phyloP scores from a whole-genome alignment of 2,888 invertebrate species.

The Teleogryllus oceanicus region DNA sequence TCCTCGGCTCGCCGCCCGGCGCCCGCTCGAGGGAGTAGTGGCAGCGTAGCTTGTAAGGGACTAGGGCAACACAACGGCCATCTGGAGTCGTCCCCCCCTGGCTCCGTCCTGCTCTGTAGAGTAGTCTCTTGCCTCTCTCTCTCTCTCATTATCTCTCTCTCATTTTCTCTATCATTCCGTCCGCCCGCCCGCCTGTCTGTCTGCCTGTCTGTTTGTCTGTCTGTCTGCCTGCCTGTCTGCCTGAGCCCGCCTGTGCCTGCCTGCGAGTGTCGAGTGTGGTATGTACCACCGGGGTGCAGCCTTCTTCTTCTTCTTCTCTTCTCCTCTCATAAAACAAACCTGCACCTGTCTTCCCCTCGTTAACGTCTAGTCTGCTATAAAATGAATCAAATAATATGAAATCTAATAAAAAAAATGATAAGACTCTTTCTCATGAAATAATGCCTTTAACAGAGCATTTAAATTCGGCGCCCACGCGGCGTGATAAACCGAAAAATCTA shows the following conservation, averaged over 20 bases:
- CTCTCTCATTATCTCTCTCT: not conserved
- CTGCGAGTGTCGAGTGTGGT: conserved; percentile 9
- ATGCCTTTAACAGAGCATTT: conserved; percentile 4
- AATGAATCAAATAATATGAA: conserved; percentile 1
- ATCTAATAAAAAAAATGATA: not conserved
- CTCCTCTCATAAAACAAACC: not conserved
- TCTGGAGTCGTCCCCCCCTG: conserved; percentile 6
- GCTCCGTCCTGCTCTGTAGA: conserved; percentile 10
- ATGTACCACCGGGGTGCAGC: conserved; percentile 10
- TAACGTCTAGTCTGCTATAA: conserved; percentile 11
- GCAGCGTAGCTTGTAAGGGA: conserved; percentile 2
- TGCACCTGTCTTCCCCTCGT: not conserved
- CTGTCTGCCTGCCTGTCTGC: conserved; percentile 18
- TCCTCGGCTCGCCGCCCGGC: not conserved
- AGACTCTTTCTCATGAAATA: conserved; percentile 2
- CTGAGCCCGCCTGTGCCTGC: conserved; percentile 18
- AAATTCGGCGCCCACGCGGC: not conserved
- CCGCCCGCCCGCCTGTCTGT: conserved; percentile 18
- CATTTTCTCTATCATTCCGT: not conserved
- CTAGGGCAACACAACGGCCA: conserved; percentile 3
- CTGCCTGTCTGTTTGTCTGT: conserved; percentile 18
- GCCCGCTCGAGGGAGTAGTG: not conserved
- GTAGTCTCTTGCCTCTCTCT: not conserved
- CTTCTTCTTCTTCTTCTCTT: conserved; percentile 7
- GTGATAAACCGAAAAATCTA: not conserved